Evolutionary conservation across 2,888 invertebrate genomes (phyloP).

Genomic region (Eupithecia dodoneata): DNA sequence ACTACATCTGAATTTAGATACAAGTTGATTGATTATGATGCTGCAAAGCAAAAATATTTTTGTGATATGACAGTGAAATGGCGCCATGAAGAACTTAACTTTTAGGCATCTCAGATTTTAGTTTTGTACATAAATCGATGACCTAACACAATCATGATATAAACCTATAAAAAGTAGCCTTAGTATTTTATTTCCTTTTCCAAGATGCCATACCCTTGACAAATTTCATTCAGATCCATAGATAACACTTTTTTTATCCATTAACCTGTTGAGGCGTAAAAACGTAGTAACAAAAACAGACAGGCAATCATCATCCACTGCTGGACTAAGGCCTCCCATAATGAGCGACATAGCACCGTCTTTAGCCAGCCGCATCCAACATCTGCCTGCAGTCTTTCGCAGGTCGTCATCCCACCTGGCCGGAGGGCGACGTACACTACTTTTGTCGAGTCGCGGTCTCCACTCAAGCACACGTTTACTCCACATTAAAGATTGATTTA

Average conservation of each 20-base stretch:
- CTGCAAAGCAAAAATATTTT: not conserved
- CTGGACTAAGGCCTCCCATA: too few species aligned
- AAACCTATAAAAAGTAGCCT: too few species aligned
- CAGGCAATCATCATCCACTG: not conserved
- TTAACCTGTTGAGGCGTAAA: not conserved
- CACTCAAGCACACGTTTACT: too few species aligned
- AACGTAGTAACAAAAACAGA: not conserved
- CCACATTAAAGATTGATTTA: too few species aligned
- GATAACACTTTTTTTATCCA: too few species aligned
- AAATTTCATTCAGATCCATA: not conserved
- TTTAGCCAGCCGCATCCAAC: too few species aligned
- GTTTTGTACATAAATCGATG: not conserved
- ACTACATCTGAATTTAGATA: not conserved
- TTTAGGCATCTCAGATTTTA: not conserved
- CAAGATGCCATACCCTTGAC: not conserved
- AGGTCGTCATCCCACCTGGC: too few species aligned
- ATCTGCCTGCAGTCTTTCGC: too few species aligned
- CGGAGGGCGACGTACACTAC: too few species aligned
- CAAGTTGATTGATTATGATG: not conserved
- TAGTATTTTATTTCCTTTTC: too few species aligned
- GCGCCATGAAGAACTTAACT: not conserved
- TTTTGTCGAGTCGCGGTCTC: too few species aligned
- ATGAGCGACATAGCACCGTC: too few species aligned
- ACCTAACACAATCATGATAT: not conserved
- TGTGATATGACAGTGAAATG: not conserved